Conservation (phyloP, 1,140 invertebrate genomes). For the Hyles euphorbiae region DNA sequence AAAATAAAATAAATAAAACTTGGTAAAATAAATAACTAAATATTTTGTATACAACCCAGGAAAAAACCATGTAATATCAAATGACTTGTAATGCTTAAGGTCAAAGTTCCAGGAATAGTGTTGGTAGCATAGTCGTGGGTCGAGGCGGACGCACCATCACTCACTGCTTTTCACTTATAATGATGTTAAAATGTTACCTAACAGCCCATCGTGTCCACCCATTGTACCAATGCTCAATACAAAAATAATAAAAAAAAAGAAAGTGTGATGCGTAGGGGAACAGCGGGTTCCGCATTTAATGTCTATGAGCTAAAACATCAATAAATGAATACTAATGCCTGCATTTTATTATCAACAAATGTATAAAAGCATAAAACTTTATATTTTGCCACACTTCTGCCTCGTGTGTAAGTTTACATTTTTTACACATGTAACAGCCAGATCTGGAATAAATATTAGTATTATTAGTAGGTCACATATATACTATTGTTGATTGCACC, state of each 20-base stretch:
- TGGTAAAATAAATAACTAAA: too few species aligned
- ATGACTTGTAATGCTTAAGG: background rate
- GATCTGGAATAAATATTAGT: too few species aligned
- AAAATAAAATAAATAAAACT: too few species aligned
- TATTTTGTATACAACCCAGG: too few species aligned
- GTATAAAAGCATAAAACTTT: too few species aligned
- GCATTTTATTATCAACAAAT: too few species aligned
- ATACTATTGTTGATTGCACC: too few species aligned
- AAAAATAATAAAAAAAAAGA: slow-evolving; percentile 54
- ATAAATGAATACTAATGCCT: too few species aligned
- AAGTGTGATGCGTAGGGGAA: background rate
- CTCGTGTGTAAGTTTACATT: too few species aligned
- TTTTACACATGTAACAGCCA: too few species aligned
- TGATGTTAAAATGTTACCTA: slow-evolving; percentile 73
- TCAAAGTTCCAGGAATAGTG: slow-evolving; percentile 1
- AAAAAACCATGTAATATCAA: background rate
- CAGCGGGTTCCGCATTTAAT: background rate
- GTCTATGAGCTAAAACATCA: background rate
- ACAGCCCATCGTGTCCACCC: slow-evolving; percentile 67
- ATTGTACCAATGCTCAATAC: slow-evolving; percentile 63
- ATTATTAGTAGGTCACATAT: too few species aligned
- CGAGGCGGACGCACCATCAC: slow-evolving; percentile 35
- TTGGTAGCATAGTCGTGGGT: background rate
- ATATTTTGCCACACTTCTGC: too few species aligned
- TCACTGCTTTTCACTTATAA: slow-evolving; percentile 71